Base-by-base conservation (phyloP, 2,797 vertebrate genomes). In the Anguilla anguilla region DNA sequence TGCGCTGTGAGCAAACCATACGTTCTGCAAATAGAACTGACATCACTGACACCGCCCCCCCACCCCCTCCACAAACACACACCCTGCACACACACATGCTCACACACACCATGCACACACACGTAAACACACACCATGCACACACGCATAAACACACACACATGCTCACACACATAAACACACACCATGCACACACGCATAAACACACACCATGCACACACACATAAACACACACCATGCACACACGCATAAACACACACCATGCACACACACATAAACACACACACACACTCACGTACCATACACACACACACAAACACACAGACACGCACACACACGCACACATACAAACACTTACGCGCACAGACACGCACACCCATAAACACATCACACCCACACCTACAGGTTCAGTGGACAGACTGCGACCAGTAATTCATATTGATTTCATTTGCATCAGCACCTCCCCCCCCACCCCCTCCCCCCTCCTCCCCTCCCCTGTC, bases 401-500 rank as follows among this genome's bases (percentile, higher is more conserved):
- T 51, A 51, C 10, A 51, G 10, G 31, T 51, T 46, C 85, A 49
- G 31, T 22, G n/a, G 17, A 22, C n/a, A 28, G n/a, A 74, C 88
- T 89, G 87, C 90, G 90, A 86, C 55, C 84, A 85, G 89, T 90
- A 85, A 77, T 77, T 0, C 86, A 88, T 86, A 92, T 2, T 77
- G 86, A 91, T 87, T 90, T 31, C 3, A 0, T 88, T 86, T 85
- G 51, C 67, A 86, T 93, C 87, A 2, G 49, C 88, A 91, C 89
- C 43, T 35, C 82, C 11, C 11, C 28, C 82, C 83, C 82, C 67
- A 2, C 2, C 39, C 39, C 35, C 3, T 7, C 4, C 55, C 4
- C 59, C 3, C 59, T 19, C 15, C 59, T 39, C 67, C 82, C 11
- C n/a, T 55, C 82, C 83, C 82, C 67, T 67, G 22, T 67, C 5